Evolutionary conservation across 2,888 invertebrate species (phyloP), one percentile per base, ranked within the genome.

Genomic region (Eupithecia insigniata): DNA sequence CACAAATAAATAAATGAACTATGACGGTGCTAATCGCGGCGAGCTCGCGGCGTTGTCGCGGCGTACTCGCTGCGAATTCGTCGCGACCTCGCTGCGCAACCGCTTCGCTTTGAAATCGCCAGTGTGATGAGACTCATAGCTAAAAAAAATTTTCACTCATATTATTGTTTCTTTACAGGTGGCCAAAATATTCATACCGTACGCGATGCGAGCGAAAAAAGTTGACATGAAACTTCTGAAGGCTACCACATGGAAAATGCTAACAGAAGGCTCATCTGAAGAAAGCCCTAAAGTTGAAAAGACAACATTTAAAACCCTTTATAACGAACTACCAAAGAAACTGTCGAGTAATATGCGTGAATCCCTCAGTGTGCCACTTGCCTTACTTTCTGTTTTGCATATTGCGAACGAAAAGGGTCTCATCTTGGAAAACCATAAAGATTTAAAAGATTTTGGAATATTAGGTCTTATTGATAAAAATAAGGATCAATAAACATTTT

Each of bases 201-300:
- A 97, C 87, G 97, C 98, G 7, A 96, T 96, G 89, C 95, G 96
- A 70, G 97, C 98, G 7, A 98, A 98, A 85, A 97, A 96, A 73
- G 96, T 98, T 60, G 97, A 98, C 84, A 98, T 98, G 96, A 97
- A 96, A 82, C 96, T 96, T 84, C 89, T 98, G 62, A 98, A 98
- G 86, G 92, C 94, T n/a, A 95, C 95, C 69, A 96, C 98, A 76
- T 97, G 97, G 96, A 94, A 95, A 58, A 87, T 96, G 76, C 89
- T 98, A 12, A 94, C 92, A 0, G 89, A 89, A 28, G 83, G 85
- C 64, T 85, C 89, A 6, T 80, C 86, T 0, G 83, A 85, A 3
- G 87, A 87, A 7, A 85, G 86, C n/a, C 90, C 90, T 62, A 81
- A 84, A 7, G 93, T 95, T 0, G 85, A 94, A 0, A 81, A 91